A percentile compares a stretch with the other conserved stretches of the same genome.
Evolutionary conservation across 2,797 vertebrate genomes (phyloP).

Genomic region (Phoeniculus purpureus): DNA sequence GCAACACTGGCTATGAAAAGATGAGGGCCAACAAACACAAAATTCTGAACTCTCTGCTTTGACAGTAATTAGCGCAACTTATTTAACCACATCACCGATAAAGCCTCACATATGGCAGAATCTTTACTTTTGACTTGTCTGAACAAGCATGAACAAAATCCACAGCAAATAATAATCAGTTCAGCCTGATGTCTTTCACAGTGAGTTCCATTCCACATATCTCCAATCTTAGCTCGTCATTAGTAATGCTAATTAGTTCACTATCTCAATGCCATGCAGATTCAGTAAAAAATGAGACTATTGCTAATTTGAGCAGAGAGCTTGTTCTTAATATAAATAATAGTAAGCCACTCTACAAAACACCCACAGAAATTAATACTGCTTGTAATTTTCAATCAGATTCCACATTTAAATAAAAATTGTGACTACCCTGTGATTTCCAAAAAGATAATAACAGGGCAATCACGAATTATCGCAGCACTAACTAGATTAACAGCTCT

Average conservation of each 20-base stretch:
- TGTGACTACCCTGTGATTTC: neutral
- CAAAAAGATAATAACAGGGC: neutral
- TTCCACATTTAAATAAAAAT: neutral
- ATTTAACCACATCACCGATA: neutral
- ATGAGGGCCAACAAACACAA: neutral
- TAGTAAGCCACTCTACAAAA: neutral
- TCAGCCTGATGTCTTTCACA: conserved; percentile 28
- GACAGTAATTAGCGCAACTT: neutral
- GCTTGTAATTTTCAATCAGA: neutral
- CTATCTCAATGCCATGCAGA: neutral
- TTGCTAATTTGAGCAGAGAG: conserved; percentile 19
- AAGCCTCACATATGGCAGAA: neutral
- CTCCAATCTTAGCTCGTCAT: conserved; percentile 9
- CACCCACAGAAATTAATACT: neutral
- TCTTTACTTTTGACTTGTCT: conserved; percentile 41
- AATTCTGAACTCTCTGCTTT: neutral
- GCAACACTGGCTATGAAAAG: neutral
- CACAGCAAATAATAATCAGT: conserved; percentile 24
- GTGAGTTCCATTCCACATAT: neutral
- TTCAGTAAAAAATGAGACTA: conserved; percentile 2
- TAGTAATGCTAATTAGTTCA: conserved; percentile 41
- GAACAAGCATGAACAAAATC: conserved; percentile 50
- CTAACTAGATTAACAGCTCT: neutral
- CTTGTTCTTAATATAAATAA: neutral
- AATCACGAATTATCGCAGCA: neutral